Conservation (phyloP, 2,797 vertebrate genomes). For the Cyprinella venusta region DNA sequence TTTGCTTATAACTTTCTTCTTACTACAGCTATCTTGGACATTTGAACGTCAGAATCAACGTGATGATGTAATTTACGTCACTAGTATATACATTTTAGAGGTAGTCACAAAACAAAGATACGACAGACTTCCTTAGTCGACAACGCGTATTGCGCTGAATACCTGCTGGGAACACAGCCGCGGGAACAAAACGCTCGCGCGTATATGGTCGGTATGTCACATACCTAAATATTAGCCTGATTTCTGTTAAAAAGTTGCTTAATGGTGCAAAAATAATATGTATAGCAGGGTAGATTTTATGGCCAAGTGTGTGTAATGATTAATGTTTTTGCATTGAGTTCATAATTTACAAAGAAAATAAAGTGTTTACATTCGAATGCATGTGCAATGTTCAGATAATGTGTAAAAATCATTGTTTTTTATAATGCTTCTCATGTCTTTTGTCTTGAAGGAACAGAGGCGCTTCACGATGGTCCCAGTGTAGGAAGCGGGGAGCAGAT, state of each 20-base stretch:
- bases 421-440: neutral
- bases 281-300: neutral
- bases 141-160: too few relatives aligned
- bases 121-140: too few relatives aligned
- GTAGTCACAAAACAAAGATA: too few relatives aligned
- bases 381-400: neutral
- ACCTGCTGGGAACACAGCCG: too few relatives aligned
- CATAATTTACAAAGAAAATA: neutral
- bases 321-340: neutral
- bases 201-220: too few relatives aligned
- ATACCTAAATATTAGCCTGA: neutral
- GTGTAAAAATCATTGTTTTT: neutral
- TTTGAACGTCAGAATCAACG: too few relatives aligned
- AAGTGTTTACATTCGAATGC: neutral
- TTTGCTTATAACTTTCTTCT: too few relatives aligned
- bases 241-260: neutral
- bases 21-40: too few relatives aligned
- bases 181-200: too few relatives aligned
- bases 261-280: neutral
- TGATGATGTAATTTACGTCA: too few relatives aligned
- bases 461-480: constrained; percentile 74
- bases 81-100: too few relatives aligned
- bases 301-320: neutral
- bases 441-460: constrained; percentile 58
- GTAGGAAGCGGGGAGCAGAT: constrained; percentile 81